Evolutionary conservation across 64 coral and sea anemone genomes (phyloP).

Genomic region (Porites australiensis): DNA sequence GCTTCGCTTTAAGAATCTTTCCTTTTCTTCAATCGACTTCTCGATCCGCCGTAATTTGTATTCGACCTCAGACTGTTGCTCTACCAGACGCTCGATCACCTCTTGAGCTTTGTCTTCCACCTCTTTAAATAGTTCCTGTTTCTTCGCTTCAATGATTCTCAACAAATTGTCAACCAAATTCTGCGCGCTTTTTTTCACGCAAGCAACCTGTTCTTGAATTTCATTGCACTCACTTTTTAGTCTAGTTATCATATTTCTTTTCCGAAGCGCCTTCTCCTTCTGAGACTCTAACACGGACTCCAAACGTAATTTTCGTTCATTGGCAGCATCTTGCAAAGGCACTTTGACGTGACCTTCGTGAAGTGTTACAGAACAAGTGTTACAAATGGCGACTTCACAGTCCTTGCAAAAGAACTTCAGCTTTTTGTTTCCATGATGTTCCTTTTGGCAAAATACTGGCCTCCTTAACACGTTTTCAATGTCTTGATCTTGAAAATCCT

Average conservation of each 20-base stretch:
- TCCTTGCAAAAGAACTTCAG: not conserved
- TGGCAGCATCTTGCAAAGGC: not conserved
- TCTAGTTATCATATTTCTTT: not conserved
- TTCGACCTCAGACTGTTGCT: not conserved
- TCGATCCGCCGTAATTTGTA: not conserved
- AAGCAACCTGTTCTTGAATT: not conserved
- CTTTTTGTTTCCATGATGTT: not conserved
- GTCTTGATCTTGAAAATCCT: conserved; percentile 13
- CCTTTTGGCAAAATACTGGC: not conserved
- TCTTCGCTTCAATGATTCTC: not conserved
- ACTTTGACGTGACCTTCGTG: not conserved
- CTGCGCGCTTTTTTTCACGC: not conserved
- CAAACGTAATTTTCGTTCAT: not conserved
- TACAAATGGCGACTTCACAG: too few relatives aligned
- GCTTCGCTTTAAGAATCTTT: not conserved
- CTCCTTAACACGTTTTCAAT: not conserved
- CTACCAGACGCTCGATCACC: not conserved
- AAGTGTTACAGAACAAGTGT: not conserved
- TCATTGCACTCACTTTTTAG: not conserved
- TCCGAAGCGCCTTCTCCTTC: not conserved
- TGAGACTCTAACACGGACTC: not conserved
- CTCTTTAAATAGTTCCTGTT: not conserved
- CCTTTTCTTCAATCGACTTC: not conserved
- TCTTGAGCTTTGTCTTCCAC: not conserved
- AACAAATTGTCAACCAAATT: not conserved